These are phyloP conservation scores for Oegoconia quadripuncta DNA, from an alignment of 2,888 invertebrate species.

Conservation along the genomic window DNA sequence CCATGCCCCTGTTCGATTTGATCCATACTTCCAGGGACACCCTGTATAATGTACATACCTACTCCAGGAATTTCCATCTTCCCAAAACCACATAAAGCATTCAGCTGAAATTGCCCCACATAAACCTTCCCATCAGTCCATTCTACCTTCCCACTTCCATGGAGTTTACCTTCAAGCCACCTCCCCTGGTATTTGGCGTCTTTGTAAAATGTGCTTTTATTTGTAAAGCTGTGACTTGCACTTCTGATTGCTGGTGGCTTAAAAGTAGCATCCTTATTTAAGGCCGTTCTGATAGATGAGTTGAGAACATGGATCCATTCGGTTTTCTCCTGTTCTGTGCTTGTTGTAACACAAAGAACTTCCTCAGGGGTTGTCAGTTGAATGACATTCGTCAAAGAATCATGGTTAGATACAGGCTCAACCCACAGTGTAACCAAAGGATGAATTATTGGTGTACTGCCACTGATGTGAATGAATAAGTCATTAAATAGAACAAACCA, in stretches of 20 bases:
- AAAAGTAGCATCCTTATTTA: slow-evolving; percentile 81
- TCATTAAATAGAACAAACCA: slow-evolving; percentile 91
- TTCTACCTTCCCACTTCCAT: slow-evolving; percentile 89
- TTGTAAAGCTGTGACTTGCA: slow-evolving; percentile 84
- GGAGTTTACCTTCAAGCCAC: slow-evolving; percentile 90
- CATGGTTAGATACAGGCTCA: slow-evolving; percentile 84
- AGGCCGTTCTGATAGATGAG: slow-evolving; percentile 82
- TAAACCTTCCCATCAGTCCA: slow-evolving; percentile 90
- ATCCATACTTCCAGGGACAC: no score
- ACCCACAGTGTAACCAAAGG: slow-evolving; percentile 89
- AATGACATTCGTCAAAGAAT: slow-evolving; percentile 81
- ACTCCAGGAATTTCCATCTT: slow-evolving; percentile 82
- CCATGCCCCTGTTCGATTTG: no score
- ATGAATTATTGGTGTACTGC: slow-evolving; percentile 82
- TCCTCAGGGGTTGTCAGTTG: slow-evolving; percentile 90
- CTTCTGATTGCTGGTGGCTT: slow-evolving; percentile 85
- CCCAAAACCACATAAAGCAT: slow-evolving; percentile 85
- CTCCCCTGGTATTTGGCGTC: slow-evolving; percentile 89
- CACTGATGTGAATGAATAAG: slow-evolving; percentile 86
- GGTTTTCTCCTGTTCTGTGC: slow-evolving; percentile 84
- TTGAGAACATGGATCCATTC: slow-evolving; percentile 90
- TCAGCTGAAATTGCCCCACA: slow-evolving; percentile 88
- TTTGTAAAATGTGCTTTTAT: slow-evolving; percentile 84
- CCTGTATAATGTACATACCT: slow-evolving; percentile 48
- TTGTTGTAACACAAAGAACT: slow-evolving; percentile 82